These are phyloP conservation scores for Rhinogobio ventralis DNA, from an alignment of 2,797 vertebrate species.

Conservation along the genomic window DNA sequence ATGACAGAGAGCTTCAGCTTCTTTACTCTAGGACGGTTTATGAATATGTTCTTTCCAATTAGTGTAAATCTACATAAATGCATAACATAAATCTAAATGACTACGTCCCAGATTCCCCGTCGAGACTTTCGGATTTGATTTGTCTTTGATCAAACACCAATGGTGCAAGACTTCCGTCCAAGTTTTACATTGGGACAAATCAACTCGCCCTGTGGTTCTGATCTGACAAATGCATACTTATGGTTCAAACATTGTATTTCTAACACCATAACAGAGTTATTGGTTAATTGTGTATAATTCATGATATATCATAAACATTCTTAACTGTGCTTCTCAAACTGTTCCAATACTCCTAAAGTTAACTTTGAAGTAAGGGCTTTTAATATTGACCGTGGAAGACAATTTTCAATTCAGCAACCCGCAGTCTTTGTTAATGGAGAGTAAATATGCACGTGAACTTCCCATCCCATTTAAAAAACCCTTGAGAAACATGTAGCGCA, in stretches of 20 bases:
- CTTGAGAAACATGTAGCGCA: not conserved
- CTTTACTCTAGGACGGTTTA: conserved; percentile 32
- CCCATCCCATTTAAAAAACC: not conserved
- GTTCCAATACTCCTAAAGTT: not conserved
- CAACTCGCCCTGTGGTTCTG: not conserved
- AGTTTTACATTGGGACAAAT: conserved; percentile 41
- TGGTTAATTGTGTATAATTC: not conserved
- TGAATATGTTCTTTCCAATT: conserved; percentile 44
- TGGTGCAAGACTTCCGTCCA: conserved; percentile 15
- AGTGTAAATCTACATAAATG: conserved; percentile 44
- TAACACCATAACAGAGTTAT: not conserved
- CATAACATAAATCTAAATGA: conserved; percentile 44
- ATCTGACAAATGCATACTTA: conserved; percentile 2
- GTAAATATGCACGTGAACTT: conserved; percentile 28
- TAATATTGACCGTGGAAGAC: conserved; percentile 2
- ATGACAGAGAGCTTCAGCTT: conserved; percentile 67
- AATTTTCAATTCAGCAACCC: not conserved
- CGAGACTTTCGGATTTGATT: conserved; percentile 40
- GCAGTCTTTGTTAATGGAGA: conserved; percentile 22
- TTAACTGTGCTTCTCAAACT: not conserved
- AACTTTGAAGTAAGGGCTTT: not conserved
- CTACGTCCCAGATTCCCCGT: conserved; percentile 34
- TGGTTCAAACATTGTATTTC: conserved; percentile 7
- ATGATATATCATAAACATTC: not conserved
- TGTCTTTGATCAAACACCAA: conserved; percentile 37